Evolutionary conservation across 2,113 vertebrate genomes (phyloP).

Genomic region (Ondatra zibethicus): DNA sequence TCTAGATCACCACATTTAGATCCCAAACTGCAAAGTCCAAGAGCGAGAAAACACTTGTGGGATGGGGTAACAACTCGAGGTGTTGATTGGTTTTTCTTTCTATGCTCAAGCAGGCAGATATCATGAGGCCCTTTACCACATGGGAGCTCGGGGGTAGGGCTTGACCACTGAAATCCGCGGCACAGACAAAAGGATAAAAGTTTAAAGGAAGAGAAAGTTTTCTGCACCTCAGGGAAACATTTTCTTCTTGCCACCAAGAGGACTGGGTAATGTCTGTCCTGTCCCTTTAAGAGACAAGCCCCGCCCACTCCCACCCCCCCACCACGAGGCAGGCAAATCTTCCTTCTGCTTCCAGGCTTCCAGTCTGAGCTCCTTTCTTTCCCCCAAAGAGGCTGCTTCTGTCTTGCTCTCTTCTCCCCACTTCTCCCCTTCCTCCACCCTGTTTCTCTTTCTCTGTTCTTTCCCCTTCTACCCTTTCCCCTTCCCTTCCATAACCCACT

Average conservation of each 20-base stretch:
- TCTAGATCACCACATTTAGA: neutral
- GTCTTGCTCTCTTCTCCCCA: no score
- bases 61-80: neutral
- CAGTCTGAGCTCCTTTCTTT: no score
- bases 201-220: slow-evolving; percentile 2
- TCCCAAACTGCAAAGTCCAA: neutral
- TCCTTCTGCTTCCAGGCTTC: no score
- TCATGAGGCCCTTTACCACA: neutral
- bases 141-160: neutral
- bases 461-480: no score
- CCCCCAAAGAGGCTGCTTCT: no score
- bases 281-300: no score
- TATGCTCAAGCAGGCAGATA: neutral
- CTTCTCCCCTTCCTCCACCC: no score
- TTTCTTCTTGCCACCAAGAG: neutral
- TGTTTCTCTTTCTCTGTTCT: no score
- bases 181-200: neutral
- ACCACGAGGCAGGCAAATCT: no score
- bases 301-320: no score
- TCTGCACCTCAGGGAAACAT: neutral
- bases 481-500: no score
- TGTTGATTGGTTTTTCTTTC: neutral
- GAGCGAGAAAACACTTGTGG: neutral
- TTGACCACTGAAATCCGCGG: neutral
- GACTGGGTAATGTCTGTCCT: neutral